Evolutionary conservation across 2,113 vertebrate genomes (phyloP), one percentile per base, ranked within the genome.

Genomic region (Dromaius novaehollandiae): DNA sequence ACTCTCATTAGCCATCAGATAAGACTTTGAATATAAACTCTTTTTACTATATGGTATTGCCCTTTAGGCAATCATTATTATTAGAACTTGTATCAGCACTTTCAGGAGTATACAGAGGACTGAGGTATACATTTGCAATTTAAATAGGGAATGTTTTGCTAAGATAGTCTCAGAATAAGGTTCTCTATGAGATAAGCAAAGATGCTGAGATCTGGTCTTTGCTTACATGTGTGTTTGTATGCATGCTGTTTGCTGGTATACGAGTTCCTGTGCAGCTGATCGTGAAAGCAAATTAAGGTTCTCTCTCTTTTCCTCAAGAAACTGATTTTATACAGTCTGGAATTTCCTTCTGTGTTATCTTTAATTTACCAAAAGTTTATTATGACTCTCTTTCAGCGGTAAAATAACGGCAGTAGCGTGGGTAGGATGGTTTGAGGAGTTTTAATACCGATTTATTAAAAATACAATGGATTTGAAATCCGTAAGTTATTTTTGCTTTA

Each of bases 261-360:
- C 70, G 84, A 91, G 94, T 97, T 96, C 88, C 76, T 97, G 26
- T 97, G 90, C 42, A 89, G 91, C 90, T 91, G 65, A 68, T 92
- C 4, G 3, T 89, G 88, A 96, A 97, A 97, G 86, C 88, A 96
- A 96, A 93, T 32, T 85, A 63, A 28, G 42, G 30, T 79, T 95
- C 61, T 95, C 22, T 93, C 32, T 92, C 89, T 96, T 92, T 11
- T 19, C 69, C 79, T 90, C n/a, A 40, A 93, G 91, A 95, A 96
- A 93, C 66, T 91, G 79, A 86, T 95, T 96, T 97, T 95, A 76
- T 97, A 46, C 97, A 95, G 96, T 95, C 82, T 97, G 74, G 75
- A 84, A 97, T 98, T 97, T 97, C 93, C 68, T 96, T 71, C 65
- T 89, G 84, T 96, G 95, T 96, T 96, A 90, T 94, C 82, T 97